These are phyloP conservation scores for Euzophera pinguis DNA, from an alignment of 2,888 invertebrate species.

Conservation along the genomic window DNA sequence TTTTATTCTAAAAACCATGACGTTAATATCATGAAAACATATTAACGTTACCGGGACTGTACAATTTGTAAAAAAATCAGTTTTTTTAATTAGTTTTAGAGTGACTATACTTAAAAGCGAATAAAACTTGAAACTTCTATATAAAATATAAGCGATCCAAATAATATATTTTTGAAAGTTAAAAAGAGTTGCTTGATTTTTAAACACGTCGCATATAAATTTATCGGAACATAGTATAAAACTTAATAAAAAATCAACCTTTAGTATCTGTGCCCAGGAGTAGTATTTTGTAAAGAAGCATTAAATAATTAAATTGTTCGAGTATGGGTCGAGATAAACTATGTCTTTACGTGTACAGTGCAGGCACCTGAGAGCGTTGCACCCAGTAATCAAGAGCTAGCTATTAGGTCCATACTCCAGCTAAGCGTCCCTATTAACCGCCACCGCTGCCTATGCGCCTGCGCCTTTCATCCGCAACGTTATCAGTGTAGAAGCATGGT, in stretches of 20 bases:
- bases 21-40: too few species aligned
- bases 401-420: conserved; percentile 40
- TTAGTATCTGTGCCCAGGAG: neutral
- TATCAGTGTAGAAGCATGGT: conserved; percentile 31
- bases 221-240: too few species aligned
- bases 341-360: neutral
- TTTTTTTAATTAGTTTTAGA: too few species aligned
- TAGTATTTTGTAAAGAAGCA: conserved; percentile 29
- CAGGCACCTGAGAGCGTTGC: conserved; percentile 17
- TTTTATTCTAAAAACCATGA: too few species aligned
- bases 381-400: conserved; percentile 52
- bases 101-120: too few species aligned
- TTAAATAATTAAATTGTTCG: conserved; percentile 33
- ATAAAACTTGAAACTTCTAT: too few species aligned
- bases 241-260: neutral
- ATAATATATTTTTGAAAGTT: too few species aligned
- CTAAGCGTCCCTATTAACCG: conserved; percentile 63
- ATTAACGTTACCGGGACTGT: too few species aligned
- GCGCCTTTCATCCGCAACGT: conserved; percentile 28
- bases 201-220: too few species aligned
- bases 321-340: neutral
- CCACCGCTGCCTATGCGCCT: conserved; percentile 40
- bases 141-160: too few species aligned
- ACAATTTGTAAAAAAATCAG: too few species aligned
- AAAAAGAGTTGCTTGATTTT: too few species aligned